These are phyloP conservation scores for Melanophora roralis DNA, from an alignment of 2,888 invertebrate genomes.

Conservation along the genomic window DNA sequence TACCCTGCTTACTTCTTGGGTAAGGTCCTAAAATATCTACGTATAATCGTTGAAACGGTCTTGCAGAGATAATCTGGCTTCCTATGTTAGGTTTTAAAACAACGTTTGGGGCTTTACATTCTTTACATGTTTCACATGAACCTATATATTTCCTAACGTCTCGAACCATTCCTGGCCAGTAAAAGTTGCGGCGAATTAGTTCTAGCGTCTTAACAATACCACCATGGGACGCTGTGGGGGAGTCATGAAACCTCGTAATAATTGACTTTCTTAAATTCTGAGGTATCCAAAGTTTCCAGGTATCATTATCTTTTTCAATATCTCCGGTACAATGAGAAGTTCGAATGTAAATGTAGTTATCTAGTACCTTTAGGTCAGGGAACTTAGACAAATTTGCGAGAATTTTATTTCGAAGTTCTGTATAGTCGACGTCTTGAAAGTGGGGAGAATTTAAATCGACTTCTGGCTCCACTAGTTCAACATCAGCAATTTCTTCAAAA, in stretches of 20 bases:
- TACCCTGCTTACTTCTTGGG: too few relatives aligned
- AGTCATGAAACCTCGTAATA: background rate
- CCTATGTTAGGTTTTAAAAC: background rate
- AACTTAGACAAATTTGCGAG: background rate
- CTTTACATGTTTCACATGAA: too few relatives aligned
- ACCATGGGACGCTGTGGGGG: background rate
- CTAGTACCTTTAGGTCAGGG: constrained; percentile 13
- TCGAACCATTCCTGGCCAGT: too few relatives aligned
- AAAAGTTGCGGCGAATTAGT: background rate
- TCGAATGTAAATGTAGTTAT: constrained; percentile 13
- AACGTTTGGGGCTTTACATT: too few relatives aligned
- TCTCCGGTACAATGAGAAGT: constrained; percentile 11
- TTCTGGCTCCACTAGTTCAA: background rate
- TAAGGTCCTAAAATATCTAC: too few relatives aligned
- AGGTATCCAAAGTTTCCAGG: constrained; percentile 23
- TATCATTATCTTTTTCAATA: background rate
- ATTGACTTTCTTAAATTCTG: background rate
- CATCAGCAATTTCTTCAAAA: background rate
- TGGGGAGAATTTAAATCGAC: background rate
- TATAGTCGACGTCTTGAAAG: constrained; percentile 12
- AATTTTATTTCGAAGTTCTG: background rate
- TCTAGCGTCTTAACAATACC: constrained; percentile 2
- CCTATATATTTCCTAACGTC: too few relatives aligned
- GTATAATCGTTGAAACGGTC: too few relatives aligned
- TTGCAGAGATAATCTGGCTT: background rate